A percentile compares a stretch with the other conserved stretches of the same genome.
Conservation (phyloP, 2,797 vertebrate genomes). For the Benthosema pterotum region DNA sequence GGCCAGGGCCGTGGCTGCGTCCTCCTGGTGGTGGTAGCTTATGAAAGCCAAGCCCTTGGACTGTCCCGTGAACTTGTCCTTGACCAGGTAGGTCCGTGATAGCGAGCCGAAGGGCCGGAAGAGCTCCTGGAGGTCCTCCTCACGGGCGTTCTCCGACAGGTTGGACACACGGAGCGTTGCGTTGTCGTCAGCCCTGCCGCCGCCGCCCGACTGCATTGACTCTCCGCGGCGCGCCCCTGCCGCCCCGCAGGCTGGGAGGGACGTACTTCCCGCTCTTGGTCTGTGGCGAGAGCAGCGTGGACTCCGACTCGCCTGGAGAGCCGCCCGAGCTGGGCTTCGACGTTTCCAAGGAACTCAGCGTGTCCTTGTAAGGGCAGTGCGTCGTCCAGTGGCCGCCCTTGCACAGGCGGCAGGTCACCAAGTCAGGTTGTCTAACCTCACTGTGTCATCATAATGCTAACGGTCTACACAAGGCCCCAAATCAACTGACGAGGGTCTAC, state of each 20-base stretch:
- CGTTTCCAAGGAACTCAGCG: constrained; percentile 64
- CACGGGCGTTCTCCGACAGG: constrained; percentile 95
- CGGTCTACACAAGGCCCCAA: too few species aligned
- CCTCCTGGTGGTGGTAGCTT: constrained; percentile 95
- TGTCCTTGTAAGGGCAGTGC: constrained; percentile 97
- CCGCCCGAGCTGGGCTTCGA: constrained; percentile 80
- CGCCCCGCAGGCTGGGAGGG: constrained; percentile 91
- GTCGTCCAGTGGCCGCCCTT: constrained; percentile 99
- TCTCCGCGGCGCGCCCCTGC: constrained; percentile 90
- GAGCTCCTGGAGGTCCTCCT: constrained; percentile 96
- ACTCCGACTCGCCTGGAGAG: constrained; percentile 87
- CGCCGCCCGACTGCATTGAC: constrained; percentile 97
- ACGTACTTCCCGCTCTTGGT: constrained; percentile 96
- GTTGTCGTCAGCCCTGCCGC: constrained; percentile 94
- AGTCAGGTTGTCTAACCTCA: too few species aligned
- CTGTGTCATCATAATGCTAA: too few species aligned
- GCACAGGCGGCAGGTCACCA: constrained; percentile 95
- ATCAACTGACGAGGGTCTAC: too few species aligned
- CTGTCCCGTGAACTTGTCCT: constrained; percentile 97
- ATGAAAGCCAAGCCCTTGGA: constrained; percentile 98
- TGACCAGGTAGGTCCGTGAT: constrained; percentile 95
- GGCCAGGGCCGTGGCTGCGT: constrained; percentile 90
- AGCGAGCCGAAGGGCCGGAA: constrained; percentile 98
- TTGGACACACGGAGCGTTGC: constrained; percentile 98
- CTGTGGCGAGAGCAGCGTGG: constrained; percentile 85